These are phyloP conservation scores for Stomatorhinus ivindoensis DNA, from an alignment of 2,113 vertebrate species.

Conservation along the genomic window DNA sequence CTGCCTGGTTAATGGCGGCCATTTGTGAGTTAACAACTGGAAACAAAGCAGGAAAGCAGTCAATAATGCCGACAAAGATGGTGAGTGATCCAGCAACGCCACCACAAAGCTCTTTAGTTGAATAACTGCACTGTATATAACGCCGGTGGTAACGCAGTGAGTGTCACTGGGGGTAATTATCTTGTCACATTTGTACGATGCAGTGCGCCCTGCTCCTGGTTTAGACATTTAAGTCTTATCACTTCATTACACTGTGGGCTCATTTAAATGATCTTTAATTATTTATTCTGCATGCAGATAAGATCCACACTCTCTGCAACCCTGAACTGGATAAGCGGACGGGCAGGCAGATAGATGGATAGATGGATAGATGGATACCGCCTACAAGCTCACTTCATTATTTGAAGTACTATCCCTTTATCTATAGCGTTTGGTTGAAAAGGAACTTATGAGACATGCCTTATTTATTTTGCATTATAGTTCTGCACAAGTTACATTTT, in stretches of 20 bases:
- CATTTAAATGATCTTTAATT: neutral
- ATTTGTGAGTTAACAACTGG: neutral
- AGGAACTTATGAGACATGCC: neutral
- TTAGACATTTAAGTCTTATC: neutral
- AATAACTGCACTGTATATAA: neutral
- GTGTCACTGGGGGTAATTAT: neutral
- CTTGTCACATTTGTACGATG: neutral
- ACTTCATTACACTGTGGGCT: neutral
- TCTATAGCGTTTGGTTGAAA: neutral
- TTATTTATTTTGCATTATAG: neutral
- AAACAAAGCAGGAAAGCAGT: neutral
- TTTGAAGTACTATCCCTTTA: neutral
- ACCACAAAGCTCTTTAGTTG: neutral
- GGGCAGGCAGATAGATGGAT: neutral
- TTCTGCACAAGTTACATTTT: neutral
- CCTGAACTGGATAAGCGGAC: neutral
- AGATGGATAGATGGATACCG: neutral
- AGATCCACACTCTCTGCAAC: neutral
- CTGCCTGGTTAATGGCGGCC: neutral
- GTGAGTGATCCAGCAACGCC: neutral
- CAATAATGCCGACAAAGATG: neutral
- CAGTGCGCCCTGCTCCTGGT: neutral
- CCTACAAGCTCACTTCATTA: neutral
- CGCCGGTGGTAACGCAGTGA: neutral
- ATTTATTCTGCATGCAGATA: neutral